A percentile compares a stretch with the other conserved stretches of the same genome.
Evolutionary conservation across 2,797 vertebrate genomes (phyloP).

Genomic region (Helostoma temminkii): DNA sequence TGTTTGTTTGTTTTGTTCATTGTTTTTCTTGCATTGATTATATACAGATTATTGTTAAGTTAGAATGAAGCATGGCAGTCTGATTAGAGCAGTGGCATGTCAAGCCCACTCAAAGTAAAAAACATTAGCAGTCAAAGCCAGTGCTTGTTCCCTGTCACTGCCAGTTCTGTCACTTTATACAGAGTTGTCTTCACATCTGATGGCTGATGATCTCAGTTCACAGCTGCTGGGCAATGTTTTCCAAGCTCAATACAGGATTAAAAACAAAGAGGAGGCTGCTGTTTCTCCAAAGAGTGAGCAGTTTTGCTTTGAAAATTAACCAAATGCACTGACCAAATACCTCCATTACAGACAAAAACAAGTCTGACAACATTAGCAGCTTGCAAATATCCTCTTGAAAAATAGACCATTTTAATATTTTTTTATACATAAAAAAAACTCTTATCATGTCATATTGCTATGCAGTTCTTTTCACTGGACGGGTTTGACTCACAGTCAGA

Average conservation of each 20-base stretch:
- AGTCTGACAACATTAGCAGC: slow-evolving; percentile 83
- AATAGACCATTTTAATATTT: slow-evolving; percentile 63
- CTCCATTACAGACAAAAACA: slow-evolving; percentile 58
- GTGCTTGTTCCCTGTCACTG: slow-evolving; percentile 54
- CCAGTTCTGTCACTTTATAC: slow-evolving; percentile 39
- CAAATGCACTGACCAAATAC: slow-evolving; percentile 51
- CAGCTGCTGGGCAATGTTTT: slow-evolving; percentile 53
- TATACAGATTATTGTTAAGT: slow-evolving; percentile 43
- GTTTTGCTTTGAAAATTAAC: slow-evolving; percentile 52
- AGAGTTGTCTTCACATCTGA: slow-evolving; percentile 56
- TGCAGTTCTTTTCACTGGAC: slow-evolving; percentile 74
- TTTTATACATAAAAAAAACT: slow-evolving; percentile 68
- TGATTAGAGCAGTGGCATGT: slow-evolving; percentile 33
- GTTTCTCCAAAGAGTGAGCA: slow-evolving; percentile 33
- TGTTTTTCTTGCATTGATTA: slow-evolving; percentile 38
- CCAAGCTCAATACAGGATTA: slow-evolving; percentile 27
- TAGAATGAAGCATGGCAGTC: slow-evolving; percentile 36
- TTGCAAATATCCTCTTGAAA: slow-evolving; percentile 79
- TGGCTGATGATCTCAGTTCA: slow-evolving; percentile 59
- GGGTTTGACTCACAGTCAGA: slow-evolving; percentile 71
- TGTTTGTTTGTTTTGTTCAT: slow-evolving; percentile 23
- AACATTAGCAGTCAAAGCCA: slow-evolving; percentile 41
- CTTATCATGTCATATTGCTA: slow-evolving; percentile 61
- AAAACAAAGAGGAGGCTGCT: slow-evolving; percentile 35
- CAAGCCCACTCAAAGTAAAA: slow-evolving; percentile 43